Percentiles rank a stretch among this genome's conserved stretches.
phyloP scores from a whole-genome alignment of 2,797 vertebrate species.

The Lepus oiostolus region DNA sequence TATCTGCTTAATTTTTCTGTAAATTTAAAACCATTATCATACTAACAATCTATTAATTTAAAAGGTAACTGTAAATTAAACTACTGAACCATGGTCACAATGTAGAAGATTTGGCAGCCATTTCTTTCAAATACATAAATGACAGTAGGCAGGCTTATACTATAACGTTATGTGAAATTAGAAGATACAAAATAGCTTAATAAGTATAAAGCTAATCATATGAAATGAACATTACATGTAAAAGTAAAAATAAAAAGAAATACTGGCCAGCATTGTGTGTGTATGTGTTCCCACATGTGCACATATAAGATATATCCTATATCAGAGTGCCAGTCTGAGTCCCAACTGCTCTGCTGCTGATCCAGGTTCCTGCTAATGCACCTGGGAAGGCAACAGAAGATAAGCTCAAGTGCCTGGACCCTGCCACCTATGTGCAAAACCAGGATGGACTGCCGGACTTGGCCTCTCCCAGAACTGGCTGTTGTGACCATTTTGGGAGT shows the following conservation, averaged over 20 bases:
- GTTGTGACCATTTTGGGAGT: too few relatives aligned
- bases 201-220: neutral
- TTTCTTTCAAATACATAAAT: neutral
- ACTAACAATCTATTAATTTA: neutral
- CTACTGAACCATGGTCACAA: neutral
- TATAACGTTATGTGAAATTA: neutral
- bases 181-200: neutral
- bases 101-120: neutral
- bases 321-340: too few relatives aligned
- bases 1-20: neutral
- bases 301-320: too few relatives aligned
- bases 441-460: too few relatives aligned
- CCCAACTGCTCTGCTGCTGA: too few relatives aligned
- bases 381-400: too few relatives aligned
- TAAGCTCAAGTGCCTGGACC: too few relatives aligned
- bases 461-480: too few relatives aligned
- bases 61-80: neutral
- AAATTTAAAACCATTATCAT: neutral
- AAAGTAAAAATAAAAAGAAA: neutral
- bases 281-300: too few relatives aligned
- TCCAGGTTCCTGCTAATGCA: too few relatives aligned
- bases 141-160: neutral
- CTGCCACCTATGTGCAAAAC: too few relatives aligned
- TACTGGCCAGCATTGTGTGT: too few relatives aligned
- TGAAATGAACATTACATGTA: neutral